Evolutionary conservation across 2,888 invertebrate species (phyloP), one percentile per base, ranked within the genome.

Genomic region (Gari tellinella): DNA sequence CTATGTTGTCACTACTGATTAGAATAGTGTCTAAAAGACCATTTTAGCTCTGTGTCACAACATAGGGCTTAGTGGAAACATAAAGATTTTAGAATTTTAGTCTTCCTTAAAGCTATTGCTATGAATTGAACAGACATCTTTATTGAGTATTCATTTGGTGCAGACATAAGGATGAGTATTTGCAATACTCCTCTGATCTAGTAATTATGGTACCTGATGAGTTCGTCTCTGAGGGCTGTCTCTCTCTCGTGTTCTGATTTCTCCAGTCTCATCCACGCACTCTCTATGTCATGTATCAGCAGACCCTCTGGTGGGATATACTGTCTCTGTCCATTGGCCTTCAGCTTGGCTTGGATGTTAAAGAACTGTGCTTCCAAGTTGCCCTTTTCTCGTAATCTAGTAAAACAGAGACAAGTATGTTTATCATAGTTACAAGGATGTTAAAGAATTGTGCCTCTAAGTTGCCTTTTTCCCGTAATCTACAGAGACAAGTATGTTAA

Each of bases 391-490:
- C 96, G 97, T 92, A 99, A 99, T 91, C 97, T 96, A 69, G 17
- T 86, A 70, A 23, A 53, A 31, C 12, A 14, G 25, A 12, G 31
- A 31, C 31, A 4, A 31, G 31, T 31, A n/a, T n/a, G n/a, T n/a
- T n/a, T n/a, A n/a, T n/a, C n/a, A n/a, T n/a, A n/a, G n/a, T n/a
- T n/a, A n/a, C n/a, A n/a, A n/a, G 99, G 86, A 99, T 98, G 90
- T 97, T 96, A 92, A 99, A 99, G 91, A 96, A 98, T 41, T 98
- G 93, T 0, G 97, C 99, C 92, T 99, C 92, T 19, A 92, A 96
- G 93, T 99, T 99, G 82, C 98, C 98, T 64, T 98, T 95, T 92
- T 99, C 99, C 90, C 96, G 97, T 92, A 99, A 99, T 91, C 97
- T 96, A 69, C 17, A 31, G 2, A 14, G 31, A 31, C 31, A 4